Conservation (phyloP, 2,888 invertebrate species). For the Busseola fusca region DNA sequence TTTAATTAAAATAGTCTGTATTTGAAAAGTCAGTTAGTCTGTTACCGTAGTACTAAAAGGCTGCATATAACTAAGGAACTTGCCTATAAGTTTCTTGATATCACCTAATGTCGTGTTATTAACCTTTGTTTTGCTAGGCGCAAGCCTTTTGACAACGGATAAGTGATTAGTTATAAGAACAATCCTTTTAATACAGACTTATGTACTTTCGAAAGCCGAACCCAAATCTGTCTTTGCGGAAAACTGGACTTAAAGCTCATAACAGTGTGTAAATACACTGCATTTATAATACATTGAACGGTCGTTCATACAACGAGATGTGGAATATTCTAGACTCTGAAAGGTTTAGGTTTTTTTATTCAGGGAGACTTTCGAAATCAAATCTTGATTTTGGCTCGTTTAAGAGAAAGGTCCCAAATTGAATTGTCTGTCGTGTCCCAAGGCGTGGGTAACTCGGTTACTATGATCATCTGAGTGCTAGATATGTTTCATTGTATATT, state of each 20-base stretch:
- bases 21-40: not conserved
- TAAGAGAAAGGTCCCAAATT: constrained; percentile 62
- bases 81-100: not conserved
- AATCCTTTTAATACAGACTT: not conserved
- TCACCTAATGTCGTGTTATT: not conserved
- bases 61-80: not conserved
- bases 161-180: not conserved
- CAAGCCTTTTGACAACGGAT: not conserved
- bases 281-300: not conserved
- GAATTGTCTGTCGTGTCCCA: constrained; percentile 53
- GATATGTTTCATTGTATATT: constrained; percentile 37
- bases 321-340: constrained; percentile 32
- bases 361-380: constrained; percentile 57
- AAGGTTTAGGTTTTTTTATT: constrained; percentile 35
- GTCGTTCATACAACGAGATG: constrained; percentile 3
- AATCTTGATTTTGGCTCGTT: constrained; percentile 66
- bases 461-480: constrained; percentile 33
- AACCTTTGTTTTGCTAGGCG: not conserved
- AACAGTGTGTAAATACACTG: not conserved
- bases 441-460: constrained; percentile 33
- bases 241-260: not conserved
- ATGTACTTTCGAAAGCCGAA: not conserved
- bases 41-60: not conserved
- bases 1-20: not conserved
- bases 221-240: not conserved